Base-by-base conservation (phyloP, 2,113 vertebrate genomes). In the Mola mola region DNA sequence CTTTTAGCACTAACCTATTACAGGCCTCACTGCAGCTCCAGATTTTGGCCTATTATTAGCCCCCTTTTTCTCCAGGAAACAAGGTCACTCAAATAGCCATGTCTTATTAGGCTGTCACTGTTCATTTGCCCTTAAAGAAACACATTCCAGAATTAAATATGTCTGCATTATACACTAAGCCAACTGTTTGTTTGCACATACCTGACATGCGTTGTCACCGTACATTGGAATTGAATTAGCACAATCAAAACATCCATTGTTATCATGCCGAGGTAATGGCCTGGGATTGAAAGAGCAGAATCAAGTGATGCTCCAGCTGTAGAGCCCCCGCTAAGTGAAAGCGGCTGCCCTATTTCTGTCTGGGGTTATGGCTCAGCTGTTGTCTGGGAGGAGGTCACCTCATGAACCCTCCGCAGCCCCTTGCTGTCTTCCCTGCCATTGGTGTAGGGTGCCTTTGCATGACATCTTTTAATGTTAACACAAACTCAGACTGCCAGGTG, bases 11-110 rank as follows among this genome's bases (percentile, higher is more conserved):
- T 13, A 75, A 68, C 76, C 76, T 67, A 83, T 79, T 68, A 82
- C 83, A 73, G 78, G 59, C 79, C 56, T 64, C 58, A 24, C 67
- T 74, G 53, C 87, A 87, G 84, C 71, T 88, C 88, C 74, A 86
- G 79, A 85, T 87, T 84, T 83, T 72, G 69, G 60, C 49, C 90
- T 91, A 90, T 92, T 88, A 85, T 90, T 90, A 91, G 81, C 66
- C 61, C 29, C 57, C n/a, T 16, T 73, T 87, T 83, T 86, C 79
- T 88, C 72, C 17, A 69, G 67, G 87, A 90, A 92, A 92, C 85
- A 90, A 88, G 88, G 89, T 88, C 88, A 84, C 72, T 87, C 72
- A 70, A 73, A 82, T 66, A 77, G 75, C 75, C 75, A 74, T 46
- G 78, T 89, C 68, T 85, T 78, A 85, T 89, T 87, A 77, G 77